Percentiles rank a stretch among this genome's conserved stretches.
These are phyloP conservation scores for Omphaloscelis lunosa DNA, from an alignment of 2,888 invertebrate genomes.

Conservation along the genomic window DNA sequence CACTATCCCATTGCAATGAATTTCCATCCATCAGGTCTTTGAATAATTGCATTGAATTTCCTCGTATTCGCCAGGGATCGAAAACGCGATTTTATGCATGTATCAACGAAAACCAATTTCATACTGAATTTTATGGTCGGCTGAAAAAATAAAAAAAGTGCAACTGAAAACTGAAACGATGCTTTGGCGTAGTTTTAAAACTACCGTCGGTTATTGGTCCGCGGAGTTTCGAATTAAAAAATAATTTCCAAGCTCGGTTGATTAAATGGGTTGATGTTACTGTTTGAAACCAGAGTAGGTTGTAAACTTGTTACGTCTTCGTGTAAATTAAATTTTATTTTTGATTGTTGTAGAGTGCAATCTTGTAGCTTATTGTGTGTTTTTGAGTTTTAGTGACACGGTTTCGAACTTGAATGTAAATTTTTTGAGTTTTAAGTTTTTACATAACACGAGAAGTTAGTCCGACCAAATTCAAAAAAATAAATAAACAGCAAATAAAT, in stretches of 20 bases:
- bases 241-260: constrained; percentile 20
- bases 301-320: constrained; percentile 41
- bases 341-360: neutral
- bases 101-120: constrained; percentile 32
- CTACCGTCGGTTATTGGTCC: neutral
- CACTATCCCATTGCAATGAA: neutral
- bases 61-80: neutral
- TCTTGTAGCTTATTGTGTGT: neutral
- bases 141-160: constrained; percentile 13
- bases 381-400: neutral
- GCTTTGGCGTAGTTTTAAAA: constrained; percentile 30
- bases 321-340: constrained; percentile 6
- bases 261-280: neutral
- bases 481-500: too few relatives aligned
- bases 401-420: neutral
- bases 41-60: constrained; percentile 16
- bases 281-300: constrained; percentile 47
- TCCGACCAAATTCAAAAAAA: too few relatives aligned
- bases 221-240: constrained; percentile 27
- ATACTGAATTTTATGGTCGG: constrained; percentile 19
- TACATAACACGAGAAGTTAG: too few relatives aligned
- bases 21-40: neutral
- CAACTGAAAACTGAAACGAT: constrained; percentile 9
- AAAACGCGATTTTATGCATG: constrained; percentile 22
- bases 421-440: too few relatives aligned